A percentile compares a stretch with the other conserved stretches of the same genome.
These are phyloP conservation scores for Colaptes auratus DNA, from an alignment of 2,113 vertebrate species.

Conservation along the genomic window DNA sequence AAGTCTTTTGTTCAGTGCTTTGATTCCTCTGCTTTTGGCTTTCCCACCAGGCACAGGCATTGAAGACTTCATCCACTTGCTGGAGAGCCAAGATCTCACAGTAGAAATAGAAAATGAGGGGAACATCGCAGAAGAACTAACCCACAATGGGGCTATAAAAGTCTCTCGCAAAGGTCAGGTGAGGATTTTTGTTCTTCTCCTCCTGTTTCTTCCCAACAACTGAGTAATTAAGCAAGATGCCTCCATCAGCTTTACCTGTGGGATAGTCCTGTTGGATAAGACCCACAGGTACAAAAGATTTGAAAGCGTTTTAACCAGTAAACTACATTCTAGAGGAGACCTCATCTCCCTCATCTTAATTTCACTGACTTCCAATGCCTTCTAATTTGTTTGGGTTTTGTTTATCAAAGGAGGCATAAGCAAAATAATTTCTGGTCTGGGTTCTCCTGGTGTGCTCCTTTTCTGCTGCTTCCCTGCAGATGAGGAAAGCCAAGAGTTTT, in stretches of 20 bases:
- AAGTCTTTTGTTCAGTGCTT: background rate
- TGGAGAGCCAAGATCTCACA: slow-evolving; percentile 84
- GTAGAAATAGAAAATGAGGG: slow-evolving; percentile 81
- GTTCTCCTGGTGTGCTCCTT: background rate
- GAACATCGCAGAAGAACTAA: slow-evolving; percentile 79
- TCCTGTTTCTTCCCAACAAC: background rate
- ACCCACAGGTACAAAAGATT: background rate
- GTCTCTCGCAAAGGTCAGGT: slow-evolving; percentile 85
- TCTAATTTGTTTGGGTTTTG: background rate
- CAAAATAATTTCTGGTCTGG: background rate
- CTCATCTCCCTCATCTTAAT: background rate
- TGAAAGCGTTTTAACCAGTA: background rate
- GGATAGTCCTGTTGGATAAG: background rate
- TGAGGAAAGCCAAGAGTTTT: background rate
- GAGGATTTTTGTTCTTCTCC: background rate
- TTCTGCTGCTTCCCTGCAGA: background rate
- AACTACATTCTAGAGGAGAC: background rate
- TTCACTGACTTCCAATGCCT: background rate
- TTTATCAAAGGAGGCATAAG: background rate
- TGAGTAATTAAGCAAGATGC: background rate
- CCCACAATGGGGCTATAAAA: slow-evolving; percentile 88
- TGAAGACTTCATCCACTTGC: slow-evolving; percentile 81
- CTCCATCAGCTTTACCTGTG: background rate
- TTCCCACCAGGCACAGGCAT: slow-evolving; percentile 79
- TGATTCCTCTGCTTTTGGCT: background rate